Evolutionary conservation across 2,797 vertebrate species (phyloP).

Genomic region (Anomalospiza imberbis): DNA sequence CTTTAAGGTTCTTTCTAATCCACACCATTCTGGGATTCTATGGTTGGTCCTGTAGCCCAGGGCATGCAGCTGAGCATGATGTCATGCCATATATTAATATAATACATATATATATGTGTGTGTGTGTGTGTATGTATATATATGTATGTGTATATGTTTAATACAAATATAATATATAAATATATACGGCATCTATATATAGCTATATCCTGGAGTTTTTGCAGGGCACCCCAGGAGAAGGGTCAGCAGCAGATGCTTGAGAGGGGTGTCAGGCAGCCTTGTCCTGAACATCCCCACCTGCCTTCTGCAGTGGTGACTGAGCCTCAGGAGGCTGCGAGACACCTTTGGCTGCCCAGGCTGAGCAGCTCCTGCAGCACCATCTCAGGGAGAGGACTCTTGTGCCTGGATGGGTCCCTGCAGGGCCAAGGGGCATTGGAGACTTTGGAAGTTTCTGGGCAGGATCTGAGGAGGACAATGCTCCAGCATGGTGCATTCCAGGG

Average conservation of each 20-base stretch:
- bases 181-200: background rate
- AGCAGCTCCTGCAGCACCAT: background rate
- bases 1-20: background rate
- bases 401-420: background rate
- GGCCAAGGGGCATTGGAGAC: background rate
- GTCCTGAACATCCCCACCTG: background rate
- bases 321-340: background rate
- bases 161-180: background rate
- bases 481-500: background rate
- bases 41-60: background rate
- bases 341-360: background rate
- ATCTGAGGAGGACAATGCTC: background rate
- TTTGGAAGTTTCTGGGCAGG: background rate
- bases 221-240: background rate
- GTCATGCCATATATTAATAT: no score
- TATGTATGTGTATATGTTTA: no score
- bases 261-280: background rate
- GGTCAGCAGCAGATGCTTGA: background rate
- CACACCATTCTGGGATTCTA: background rate
- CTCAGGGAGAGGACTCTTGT: background rate
- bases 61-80: accelerated
- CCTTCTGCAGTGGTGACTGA: background rate
- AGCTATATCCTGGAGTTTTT: background rate
- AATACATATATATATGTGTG: background rate
- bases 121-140: no score